Percentiles rank a stretch among this genome's conserved stretches.
Evolutionary conservation across 2,888 invertebrate genomes (phyloP).

Genomic region (Aleiodes alternator): DNA sequence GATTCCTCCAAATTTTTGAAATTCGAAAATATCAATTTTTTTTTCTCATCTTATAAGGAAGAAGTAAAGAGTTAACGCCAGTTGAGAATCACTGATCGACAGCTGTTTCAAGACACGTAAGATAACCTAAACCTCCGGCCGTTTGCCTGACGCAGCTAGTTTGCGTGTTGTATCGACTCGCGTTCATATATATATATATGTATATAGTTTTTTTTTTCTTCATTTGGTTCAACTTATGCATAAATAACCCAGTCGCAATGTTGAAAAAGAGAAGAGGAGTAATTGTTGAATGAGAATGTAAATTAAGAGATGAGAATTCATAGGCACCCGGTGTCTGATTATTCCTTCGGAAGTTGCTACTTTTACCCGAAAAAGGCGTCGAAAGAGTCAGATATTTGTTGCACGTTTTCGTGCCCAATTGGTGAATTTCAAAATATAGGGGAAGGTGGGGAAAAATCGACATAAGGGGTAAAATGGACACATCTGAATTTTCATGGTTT

Average conservation of each 20-base stretch:
- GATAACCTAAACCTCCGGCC: slow-evolving; percentile 68
- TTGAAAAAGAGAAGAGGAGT: slow-evolving; percentile 39
- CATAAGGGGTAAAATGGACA: too few species aligned
- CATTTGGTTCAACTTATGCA: slow-evolving; percentile 64
- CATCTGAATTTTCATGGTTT: too few species aligned
- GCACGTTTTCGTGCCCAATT: background rate
- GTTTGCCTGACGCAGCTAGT: slow-evolving; percentile 56
- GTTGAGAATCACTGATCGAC: slow-evolving; percentile 73
- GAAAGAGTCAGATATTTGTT: background rate
- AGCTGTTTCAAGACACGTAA: slow-evolving; percentile 70
- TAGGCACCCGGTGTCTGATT: slow-evolving; percentile 56
- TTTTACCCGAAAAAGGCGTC: slow-evolving; percentile 59
- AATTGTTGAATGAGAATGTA: slow-evolving; percentile 35
- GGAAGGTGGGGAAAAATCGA: too few species aligned
- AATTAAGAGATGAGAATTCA: slow-evolving; percentile 46
- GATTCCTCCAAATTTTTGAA: background rate
- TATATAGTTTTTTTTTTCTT: slow-evolving; percentile 53
- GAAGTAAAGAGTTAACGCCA: slow-evolving; percentile 3
- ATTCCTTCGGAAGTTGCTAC: slow-evolving; percentile 70
- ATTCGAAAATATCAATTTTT: background rate
- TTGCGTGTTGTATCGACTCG: slow-evolving; percentile 70
- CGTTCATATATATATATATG: slow-evolving; percentile 67
- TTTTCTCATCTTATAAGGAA: background rate
- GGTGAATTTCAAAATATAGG: too few species aligned
- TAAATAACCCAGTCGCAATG: slow-evolving; percentile 64